Evolutionary conservation across 2,888 invertebrate genomes (phyloP), one percentile per base, ranked within the genome.

Genomic region (Drosophila anceps): DNA sequence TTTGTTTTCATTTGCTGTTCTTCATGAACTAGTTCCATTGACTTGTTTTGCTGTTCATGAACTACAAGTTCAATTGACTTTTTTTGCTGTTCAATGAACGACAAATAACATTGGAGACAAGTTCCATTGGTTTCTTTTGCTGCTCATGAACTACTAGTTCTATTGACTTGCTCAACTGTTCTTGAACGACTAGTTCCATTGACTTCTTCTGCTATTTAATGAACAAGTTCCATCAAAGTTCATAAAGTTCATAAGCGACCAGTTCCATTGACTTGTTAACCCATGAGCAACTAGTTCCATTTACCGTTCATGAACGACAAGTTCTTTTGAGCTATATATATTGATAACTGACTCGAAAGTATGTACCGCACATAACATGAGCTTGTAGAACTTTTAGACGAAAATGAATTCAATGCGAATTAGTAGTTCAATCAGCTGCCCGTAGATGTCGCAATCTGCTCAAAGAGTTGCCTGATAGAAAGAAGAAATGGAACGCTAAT

Each of bases 401-500:
- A 4, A 31, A 33, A 50, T 33, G 6, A 50, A 33, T 13, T 50
- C 18, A 50, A 50, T 50, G 7, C 12, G 33, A 33, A 33, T 33
- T 50, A 50, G 7, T 33, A 20, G 31, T 50, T 50, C 4, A 50
- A 20, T 33, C 50, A 50, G 33, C 6, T 13, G 50, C 8, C 50
- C 31, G 20, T 33, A 50, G 50, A 50, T 33, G 50, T 33, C 31
- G 50, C 50, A 33, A 13, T 1, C 33, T 1, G 13, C 31, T 33
- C 50, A 50, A 50, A 50, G 50, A 50, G 50, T 50, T 50, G 50
- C 50, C 12, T 7, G 50, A 7, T 4, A 31, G 8, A 4, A 18
- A 13, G 13, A 18, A 50, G 33, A 50, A 33, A n/a, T n/a, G 33
- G 13, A 50, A 50, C 31, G 33, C 50, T 50, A 33, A 74, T 70